Percentiles rank a stretch among this genome's conserved stretches.
phyloP scores from a whole-genome alignment of 1,140 invertebrate genomes.

The Monomorium pharaonis region DNA sequence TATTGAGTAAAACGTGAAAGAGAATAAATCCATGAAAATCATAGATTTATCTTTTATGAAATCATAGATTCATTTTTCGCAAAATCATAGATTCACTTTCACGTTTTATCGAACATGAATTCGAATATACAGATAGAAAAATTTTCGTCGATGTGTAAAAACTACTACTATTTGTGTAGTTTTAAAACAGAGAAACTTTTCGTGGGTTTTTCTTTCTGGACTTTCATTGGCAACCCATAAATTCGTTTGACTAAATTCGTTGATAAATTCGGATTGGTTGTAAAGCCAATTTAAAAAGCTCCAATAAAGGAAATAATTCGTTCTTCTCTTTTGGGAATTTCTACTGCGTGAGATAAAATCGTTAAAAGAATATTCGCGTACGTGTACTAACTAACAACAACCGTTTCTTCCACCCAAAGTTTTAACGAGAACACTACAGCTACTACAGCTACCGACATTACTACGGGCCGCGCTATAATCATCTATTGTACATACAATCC shows the following conservation, averaged over 20 bases:
- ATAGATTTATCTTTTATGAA: not conserved
- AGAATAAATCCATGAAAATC: not conserved
- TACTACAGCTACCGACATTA: not conserved
- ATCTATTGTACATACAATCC: too few species aligned
- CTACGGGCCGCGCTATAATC: not conserved
- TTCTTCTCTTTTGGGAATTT: not conserved
- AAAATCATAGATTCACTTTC: not conserved
- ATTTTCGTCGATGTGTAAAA: not conserved
- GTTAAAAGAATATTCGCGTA: conserved; percentile 1
- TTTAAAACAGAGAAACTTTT: not conserved
- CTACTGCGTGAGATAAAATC: conserved; percentile 1
- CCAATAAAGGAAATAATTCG: not conserved
- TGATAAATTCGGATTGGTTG: not conserved
- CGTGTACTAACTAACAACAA: conserved; percentile 4
- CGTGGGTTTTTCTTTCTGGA: not conserved
- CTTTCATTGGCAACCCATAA: not conserved
- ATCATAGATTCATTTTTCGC: not conserved
- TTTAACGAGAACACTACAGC: conserved; percentile 36
- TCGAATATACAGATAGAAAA: not conserved
- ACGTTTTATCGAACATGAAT: not conserved
- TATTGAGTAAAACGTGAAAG: not conserved
- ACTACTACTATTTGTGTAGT: not conserved
- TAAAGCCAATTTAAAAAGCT: not conserved
- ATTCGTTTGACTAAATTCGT: not conserved
- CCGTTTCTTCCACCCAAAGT: conserved; percentile 4